Percentiles rank a stretch among this genome's conserved stretches.
Conservation (phyloP, 2,797 vertebrate species). For the Fringilla coelebs region DNA sequence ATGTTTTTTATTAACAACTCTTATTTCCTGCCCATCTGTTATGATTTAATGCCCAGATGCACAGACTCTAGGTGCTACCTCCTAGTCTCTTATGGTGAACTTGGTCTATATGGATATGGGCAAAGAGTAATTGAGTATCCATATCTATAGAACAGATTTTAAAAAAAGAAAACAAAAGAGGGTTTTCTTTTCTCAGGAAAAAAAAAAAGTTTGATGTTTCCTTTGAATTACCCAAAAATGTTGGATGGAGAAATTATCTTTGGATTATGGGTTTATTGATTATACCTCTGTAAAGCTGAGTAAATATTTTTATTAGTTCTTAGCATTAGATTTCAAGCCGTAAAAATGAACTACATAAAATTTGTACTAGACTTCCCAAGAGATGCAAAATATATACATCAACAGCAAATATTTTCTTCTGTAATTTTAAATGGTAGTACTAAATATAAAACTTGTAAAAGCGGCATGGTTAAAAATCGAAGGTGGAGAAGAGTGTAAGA, state of each 20-base stretch:
- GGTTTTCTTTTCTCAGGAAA: rapidly evolving
- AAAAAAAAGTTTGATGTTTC: neutral
- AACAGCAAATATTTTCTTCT: neutral
- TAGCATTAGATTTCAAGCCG: neutral
- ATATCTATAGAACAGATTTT: rapidly evolving
- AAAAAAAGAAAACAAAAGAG: no score
- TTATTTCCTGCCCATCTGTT: neutral
- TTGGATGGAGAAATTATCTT: neutral
- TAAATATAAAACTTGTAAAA: neutral
- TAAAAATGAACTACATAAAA: neutral
- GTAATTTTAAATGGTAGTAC: neutral
- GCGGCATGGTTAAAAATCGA: neutral
- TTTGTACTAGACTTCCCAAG: neutral
- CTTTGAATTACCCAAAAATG: neutral
- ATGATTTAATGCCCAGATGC: neutral
- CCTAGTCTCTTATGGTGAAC: neutral
- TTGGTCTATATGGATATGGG: neutral
- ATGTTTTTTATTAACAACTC: neutral
- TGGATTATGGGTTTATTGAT: neutral
- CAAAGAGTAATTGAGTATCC: neutral
- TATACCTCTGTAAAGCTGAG: neutral
- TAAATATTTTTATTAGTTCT: neutral
- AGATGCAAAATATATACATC: neutral
- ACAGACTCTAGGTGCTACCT: neutral
- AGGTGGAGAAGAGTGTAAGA: no score